Base-by-base conservation (phyloP, 1,140 invertebrate genomes). In the Anthonomus grandis region DNA sequence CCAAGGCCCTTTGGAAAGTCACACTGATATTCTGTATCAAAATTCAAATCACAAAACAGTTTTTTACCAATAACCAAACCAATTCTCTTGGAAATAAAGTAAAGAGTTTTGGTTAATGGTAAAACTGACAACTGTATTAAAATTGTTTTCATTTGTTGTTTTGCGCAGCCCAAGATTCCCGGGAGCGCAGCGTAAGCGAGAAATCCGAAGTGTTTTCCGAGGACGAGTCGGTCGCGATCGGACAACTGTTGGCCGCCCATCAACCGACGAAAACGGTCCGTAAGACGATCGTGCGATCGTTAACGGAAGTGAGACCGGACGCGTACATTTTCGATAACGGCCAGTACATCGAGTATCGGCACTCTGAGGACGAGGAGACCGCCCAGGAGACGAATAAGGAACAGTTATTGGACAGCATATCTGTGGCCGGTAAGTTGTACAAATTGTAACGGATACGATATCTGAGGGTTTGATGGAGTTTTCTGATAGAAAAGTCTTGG, bases 251-350 rank as follows among this genome's bases (percentile, higher is more conserved):
- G 21, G 31, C 51, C 10, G 36, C 41, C 21, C n/a, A 12, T 2
- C 39, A 51, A 10, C 24, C 56, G n/a, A 22, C n/a, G 1, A 58
- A 58, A 37, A n/a, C n/a, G n/a, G n/a, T n/a, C n/a, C 22, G 31
- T 6, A 58, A 58, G 19, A 37, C 56, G 4, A 58, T 58, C 15
- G 49, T 52, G 1, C n/a, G 83, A 25, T 85, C 84, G 3, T 67
- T 86, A 27, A 86, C 84, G 0, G 85, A 87, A 64, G 83, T 80
- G 15, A 71, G 81, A 8, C 80, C 80, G 10, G 80, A 82, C 47
- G 77, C 78, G 15, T 79, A 78, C 48, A 79, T 79, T 25, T 75
- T 79, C 55, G 78, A 80, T 60, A 79, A 80, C 58, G 76, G 76
- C 39, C 73, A 77, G 25, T 78, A 80, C 60, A 78, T 79, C 60